These are phyloP conservation scores for Amphimedon queenslandica DNA, from an alignment of 37 sponge, comb jelly and placozoan genomes.

Conservation along the genomic window DNA sequence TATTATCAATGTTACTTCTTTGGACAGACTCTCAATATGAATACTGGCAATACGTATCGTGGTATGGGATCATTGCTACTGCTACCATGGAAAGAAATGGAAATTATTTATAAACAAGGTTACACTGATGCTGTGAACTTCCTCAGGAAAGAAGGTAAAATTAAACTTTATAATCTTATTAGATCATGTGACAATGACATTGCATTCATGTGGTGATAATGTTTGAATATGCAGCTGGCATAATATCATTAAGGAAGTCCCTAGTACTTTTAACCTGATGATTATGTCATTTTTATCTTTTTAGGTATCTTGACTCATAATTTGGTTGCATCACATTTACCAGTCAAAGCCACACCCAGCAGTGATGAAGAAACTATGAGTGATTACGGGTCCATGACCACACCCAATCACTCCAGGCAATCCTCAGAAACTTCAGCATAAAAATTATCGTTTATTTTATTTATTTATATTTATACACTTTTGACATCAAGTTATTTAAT, in stretches of 20 bases:
- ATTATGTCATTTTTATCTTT: no score
- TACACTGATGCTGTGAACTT: constrained; percentile 47
- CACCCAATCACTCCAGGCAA: not conserved
- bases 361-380: not conserved
- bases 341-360: not conserved
- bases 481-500: not conserved
- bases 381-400: not conserved
- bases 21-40: not conserved
- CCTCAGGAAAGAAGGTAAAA: constrained; percentile 41
- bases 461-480: constrained; percentile 3
- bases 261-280: no score
- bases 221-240: no score
- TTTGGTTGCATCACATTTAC: no score
- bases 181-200: no score
- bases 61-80: constrained; percentile 32
- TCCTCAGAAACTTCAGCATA: not conserved
- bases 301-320: no score
- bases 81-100: constrained; percentile 48
- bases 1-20: no score
- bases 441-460: not conserved
- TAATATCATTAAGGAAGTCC: no score
- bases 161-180: no score
- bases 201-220: no score
- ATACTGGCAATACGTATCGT: constrained; percentile 24
- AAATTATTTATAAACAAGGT: constrained; percentile 39